These are phyloP conservation scores for Metridium senile DNA, from an alignment of 92 coral and sea anemone genomes.

Conservation along the genomic window DNA sequence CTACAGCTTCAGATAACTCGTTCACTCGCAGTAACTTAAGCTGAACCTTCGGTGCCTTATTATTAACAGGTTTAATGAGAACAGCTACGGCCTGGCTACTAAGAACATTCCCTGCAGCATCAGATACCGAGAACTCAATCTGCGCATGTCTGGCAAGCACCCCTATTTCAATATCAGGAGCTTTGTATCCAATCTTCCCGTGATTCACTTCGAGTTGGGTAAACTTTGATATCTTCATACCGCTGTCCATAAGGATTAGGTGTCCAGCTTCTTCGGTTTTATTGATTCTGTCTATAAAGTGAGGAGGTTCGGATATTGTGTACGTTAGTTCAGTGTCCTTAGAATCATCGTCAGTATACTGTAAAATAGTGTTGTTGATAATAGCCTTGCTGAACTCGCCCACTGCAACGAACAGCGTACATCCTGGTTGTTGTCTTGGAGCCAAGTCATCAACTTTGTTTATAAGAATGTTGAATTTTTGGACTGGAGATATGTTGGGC, in stretches of 20 bases:
- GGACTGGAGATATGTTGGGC: slow-evolving; percentile 83
- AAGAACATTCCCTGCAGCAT: slow-evolving; percentile 74
- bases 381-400: slow-evolving; percentile 54
- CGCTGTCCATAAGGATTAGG: slow-evolving; percentile 59
- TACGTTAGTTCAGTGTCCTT: slow-evolving; percentile 65
- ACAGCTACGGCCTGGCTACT: slow-evolving; percentile 60
- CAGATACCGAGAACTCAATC: slow-evolving; percentile 92
- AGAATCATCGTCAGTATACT: slow-evolving; percentile 86
- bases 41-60: slow-evolving; percentile 62
- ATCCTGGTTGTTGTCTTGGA: slow-evolving; percentile 53
- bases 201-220: slow-evolving; percentile 86
- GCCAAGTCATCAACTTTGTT: slow-evolving; percentile 69
- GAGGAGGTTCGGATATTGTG: slow-evolving; percentile 58
- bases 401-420: slow-evolving; percentile 59
- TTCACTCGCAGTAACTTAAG: slow-evolving; percentile 54
- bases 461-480: slow-evolving; percentile 69
- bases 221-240: slow-evolving; percentile 58
- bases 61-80: slow-evolving; percentile 68
- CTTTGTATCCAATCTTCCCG: slow-evolving; percentile 70
- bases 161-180: slow-evolving; percentile 80
- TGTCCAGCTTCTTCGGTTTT: slow-evolving; percentile 61
- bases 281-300: slow-evolving; percentile 60
- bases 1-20: slow-evolving; percentile 35
- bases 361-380: slow-evolving; percentile 54
- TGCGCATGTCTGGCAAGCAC: slow-evolving; percentile 69